These are phyloP conservation scores for Scrobipalpa atriplicella DNA, from an alignment of 2,888 invertebrate species.

Conservation along the genomic window DNA sequence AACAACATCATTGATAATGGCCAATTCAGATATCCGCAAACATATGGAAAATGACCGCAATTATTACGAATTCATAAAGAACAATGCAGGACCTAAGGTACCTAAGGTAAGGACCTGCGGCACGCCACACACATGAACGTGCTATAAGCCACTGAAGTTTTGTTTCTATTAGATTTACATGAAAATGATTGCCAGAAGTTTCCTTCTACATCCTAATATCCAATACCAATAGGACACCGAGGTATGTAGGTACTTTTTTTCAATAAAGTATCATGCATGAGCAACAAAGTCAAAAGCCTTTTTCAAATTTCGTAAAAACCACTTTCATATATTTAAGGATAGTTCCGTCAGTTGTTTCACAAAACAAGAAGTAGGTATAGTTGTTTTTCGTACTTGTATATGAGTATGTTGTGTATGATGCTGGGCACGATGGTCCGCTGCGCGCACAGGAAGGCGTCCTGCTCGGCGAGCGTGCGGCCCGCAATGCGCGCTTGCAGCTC, in stretches of 20 bases:
- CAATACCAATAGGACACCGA: too few relatives aligned
- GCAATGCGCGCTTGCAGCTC: slow-evolving; percentile 94
- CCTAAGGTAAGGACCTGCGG: background rate
- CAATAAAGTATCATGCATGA: background rate
- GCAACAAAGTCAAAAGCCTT: background rate
- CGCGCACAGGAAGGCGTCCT: slow-evolving; percentile 89
- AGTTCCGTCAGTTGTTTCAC: background rate
- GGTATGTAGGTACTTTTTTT: background rate
- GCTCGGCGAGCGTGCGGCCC: slow-evolving; percentile 88
- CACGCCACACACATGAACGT: background rate
- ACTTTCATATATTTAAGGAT: background rate
- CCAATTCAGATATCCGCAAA: too few relatives aligned
- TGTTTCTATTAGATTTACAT: too few relatives aligned
- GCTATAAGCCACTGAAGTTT: too few relatives aligned
- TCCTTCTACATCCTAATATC: too few relatives aligned
- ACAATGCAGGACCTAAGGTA: background rate
- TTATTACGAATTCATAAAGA: background rate
- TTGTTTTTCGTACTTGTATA: slow-evolving; percentile 82
- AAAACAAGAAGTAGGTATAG: background rate
- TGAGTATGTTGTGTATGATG: slow-evolving; percentile 88
- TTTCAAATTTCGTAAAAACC: background rate
- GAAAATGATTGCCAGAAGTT: too few relatives aligned
- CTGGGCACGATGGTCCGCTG: slow-evolving; percentile 88
- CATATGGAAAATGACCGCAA: too few relatives aligned
- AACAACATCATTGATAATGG: background rate